phyloP scores from a whole-genome alignment of 2,113 vertebrate genomes.

The Actenoides lindsayi region DNA sequence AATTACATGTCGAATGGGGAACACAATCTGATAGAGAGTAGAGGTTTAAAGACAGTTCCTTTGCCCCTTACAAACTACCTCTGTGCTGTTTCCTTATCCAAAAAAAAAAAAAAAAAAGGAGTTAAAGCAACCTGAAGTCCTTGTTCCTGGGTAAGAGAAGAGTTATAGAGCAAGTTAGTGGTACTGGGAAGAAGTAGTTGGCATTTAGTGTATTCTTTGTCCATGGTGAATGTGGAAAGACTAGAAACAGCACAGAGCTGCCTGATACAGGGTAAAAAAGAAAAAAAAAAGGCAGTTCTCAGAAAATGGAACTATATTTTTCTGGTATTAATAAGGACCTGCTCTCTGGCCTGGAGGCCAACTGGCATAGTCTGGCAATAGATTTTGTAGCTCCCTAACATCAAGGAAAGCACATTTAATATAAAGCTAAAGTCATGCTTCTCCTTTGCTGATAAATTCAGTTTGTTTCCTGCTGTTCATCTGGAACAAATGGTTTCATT shows the following conservation, averaged over 20 bases:
- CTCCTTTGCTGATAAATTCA: slow-evolving; percentile 27
- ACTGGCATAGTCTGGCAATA: neutral
- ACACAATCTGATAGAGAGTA: neutral
- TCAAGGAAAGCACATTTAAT: slow-evolving; percentile 26
- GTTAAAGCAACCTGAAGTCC: neutral
- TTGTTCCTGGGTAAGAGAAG: neutral
- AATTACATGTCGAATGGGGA: neutral
- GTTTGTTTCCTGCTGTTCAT: slow-evolving; percentile 18
- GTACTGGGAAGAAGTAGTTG: neutral
- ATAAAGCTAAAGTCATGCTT: neutral
- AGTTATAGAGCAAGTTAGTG: neutral
- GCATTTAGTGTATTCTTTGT: neutral
- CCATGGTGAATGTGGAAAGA: neutral
- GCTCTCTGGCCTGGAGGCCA: neutral
- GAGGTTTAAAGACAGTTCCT: neutral
- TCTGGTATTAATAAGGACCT: neutral
- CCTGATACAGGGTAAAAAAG: neutral
- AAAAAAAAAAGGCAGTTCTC: neutral
- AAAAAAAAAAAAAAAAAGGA: no score
- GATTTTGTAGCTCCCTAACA: neutral
- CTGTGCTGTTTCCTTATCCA: neutral
- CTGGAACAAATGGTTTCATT: slow-evolving; percentile 30
- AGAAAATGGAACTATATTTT: neutral
- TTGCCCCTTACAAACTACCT: neutral
- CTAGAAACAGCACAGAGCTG: neutral